Evolutionary conservation across 2,888 invertebrate genomes (phyloP).

Genomic region (Deilephila elpenor): DNA sequence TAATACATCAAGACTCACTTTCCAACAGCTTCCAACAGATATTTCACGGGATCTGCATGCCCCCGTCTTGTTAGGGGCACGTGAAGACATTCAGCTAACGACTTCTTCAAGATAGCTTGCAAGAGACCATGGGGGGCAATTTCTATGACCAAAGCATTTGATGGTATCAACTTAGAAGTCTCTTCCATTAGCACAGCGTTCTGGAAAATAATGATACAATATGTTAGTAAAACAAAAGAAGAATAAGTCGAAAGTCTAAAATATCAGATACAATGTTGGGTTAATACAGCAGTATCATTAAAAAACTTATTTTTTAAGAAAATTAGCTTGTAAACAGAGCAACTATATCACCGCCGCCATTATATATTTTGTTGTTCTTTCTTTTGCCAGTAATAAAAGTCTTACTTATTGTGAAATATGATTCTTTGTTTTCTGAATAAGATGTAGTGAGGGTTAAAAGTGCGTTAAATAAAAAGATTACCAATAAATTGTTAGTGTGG

Average conservation of each 20-base stretch:
- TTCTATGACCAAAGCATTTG: constrained; percentile 90
- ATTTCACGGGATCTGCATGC: constrained; percentile 82
- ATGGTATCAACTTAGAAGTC: constrained; percentile 88
- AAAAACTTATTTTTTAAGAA: no score
- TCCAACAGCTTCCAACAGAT: constrained; percentile 83
- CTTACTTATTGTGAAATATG: no score
- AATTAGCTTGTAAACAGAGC: no score
- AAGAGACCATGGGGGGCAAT: constrained; percentile 93
- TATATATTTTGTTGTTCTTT: no score
- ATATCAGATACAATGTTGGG: no score
- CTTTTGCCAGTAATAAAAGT: no score
- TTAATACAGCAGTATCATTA: no score
- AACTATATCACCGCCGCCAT: no score
- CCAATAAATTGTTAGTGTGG: constrained; percentile 91
- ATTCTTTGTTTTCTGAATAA: no score
- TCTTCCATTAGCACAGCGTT: constrained; percentile 90
- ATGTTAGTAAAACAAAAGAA: no score
- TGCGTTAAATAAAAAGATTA: constrained; percentile 57
- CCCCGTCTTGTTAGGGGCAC: constrained; percentile 87
- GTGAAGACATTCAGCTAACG: constrained; percentile 86
- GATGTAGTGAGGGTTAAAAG: no score
- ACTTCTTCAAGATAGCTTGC: constrained; percentile 91
- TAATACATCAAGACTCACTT: constrained; percentile 64
- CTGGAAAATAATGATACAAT: constrained; percentile 34
- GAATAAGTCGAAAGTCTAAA: no score